Evolutionary conservation across 2,113 vertebrate genomes (phyloP).

Genomic region (Patagioenas fasciata): DNA sequence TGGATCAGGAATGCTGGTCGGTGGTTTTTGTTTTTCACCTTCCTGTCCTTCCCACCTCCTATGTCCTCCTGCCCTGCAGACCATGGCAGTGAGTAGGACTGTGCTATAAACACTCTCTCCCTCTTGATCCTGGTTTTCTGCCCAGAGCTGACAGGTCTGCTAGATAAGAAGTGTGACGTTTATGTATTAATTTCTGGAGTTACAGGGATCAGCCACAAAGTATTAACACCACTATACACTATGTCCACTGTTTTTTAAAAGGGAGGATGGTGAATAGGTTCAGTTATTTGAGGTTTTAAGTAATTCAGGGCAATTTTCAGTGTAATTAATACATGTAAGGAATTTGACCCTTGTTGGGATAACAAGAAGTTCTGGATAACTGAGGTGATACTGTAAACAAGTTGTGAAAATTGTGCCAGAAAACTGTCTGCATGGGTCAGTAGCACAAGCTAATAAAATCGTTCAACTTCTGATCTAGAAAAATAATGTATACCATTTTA

Average conservation of each 20-base stretch:
- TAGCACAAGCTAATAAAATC: slow-evolving; percentile 49
- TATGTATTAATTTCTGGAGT: slow-evolving; percentile 41
- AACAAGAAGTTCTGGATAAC: slow-evolving; percentile 27
- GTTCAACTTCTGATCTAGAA: background rate
- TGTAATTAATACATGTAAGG: slow-evolving; percentile 61
- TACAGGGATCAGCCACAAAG: background rate
- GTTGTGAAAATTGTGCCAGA: slow-evolving; percentile 1
- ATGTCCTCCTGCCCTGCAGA: background rate
- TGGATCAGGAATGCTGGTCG: background rate
- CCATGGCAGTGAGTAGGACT: background rate
- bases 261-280: background rate
- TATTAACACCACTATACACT: background rate
- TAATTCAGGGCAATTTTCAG: slow-evolving; percentile 50
- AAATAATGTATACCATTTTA: slow-evolving; percentile 4
- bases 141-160: background rate
- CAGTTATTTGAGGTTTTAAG: slow-evolving; percentile 50
- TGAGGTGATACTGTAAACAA: slow-evolving; percentile 39
- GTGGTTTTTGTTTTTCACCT: slow-evolving; percentile 13
- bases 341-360: slow-evolving; percentile 50
- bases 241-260: slow-evolving; percentile 36
- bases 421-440: background rate
- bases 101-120: background rate
- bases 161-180: background rate
- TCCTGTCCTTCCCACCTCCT: background rate
- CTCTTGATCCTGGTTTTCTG: background rate